phyloP scores from a whole-genome alignment of 35 echinoderm and acorn worm genomes.

The Nesometra sesokonis region DNA sequence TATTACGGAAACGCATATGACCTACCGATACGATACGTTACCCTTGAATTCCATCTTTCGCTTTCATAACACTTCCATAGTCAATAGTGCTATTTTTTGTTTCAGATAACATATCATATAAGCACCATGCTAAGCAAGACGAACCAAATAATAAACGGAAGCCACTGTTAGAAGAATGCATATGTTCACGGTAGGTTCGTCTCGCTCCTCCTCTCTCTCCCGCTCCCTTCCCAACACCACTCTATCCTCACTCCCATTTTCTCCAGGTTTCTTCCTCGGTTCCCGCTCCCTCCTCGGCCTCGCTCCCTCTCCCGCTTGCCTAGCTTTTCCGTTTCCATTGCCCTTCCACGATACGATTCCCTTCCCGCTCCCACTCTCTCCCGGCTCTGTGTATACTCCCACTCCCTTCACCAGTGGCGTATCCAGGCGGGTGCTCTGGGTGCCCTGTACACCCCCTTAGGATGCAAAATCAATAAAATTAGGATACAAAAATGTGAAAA shows the following conservation, averaged over 20 bases:
- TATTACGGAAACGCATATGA: no score
- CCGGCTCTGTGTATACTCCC: neutral
- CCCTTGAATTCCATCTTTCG: no score
- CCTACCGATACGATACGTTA: no score
- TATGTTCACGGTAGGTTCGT: neutral
- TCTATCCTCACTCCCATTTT: neutral
- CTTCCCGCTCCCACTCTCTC: neutral
- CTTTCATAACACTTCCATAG: no score
- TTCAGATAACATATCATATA: neutral
- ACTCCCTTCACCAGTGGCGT: neutral
- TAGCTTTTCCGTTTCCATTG: neutral
- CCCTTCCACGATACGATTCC: neutral
- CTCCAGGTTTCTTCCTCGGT: neutral
- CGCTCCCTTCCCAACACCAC: neutral
- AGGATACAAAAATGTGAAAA: no score
- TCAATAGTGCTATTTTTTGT: neutral
- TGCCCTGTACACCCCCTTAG: no score
- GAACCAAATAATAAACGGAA: neutral
- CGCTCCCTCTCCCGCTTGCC: no score
- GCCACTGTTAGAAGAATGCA: neutral
- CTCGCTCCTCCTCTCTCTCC: neutral
- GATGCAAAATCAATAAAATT: no score
- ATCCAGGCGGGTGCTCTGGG: no score
- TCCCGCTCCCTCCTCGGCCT: neutral
- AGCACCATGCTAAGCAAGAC: no score